Conservation (phyloP, 2,797 vertebrate genomes). For the Mormyrus proboscirostris region DNA sequence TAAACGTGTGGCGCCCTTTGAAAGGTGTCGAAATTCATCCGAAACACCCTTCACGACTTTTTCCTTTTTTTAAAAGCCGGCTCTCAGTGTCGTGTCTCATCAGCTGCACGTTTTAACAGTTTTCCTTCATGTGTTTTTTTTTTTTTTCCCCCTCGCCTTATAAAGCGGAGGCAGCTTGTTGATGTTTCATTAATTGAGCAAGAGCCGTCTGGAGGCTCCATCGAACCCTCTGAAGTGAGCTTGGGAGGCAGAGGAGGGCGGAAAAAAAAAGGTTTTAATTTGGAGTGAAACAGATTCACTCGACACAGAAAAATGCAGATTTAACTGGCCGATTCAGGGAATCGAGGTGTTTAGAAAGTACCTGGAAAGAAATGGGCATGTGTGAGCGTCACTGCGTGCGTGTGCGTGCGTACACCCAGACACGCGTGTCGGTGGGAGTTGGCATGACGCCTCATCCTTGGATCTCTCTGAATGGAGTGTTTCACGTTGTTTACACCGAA, state of each 20-base stretch:
- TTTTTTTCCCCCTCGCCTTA: neutral
- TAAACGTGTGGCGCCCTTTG: neutral
- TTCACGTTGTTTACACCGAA: neutral
- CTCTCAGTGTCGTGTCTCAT: neutral
- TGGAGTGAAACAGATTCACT: conserved; percentile 35
- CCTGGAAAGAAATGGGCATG: neutral
- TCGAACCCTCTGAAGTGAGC: neutral
- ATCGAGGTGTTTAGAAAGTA: neutral
- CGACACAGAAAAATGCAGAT: conserved; percentile 17
- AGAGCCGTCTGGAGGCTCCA: neutral
- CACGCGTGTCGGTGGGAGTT: neutral
- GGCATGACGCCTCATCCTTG: neutral
- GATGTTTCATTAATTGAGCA: neutral
- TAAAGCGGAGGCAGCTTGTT: neutral
- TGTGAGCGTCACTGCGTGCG: neutral
- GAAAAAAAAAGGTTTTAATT: neutral
- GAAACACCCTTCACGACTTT: neutral
- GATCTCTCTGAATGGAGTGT: neutral
- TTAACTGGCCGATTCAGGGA: neutral
- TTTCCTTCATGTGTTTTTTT: neutral
- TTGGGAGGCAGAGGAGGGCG: neutral
- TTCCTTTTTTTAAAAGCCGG: neutral
- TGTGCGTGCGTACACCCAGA: neutral
- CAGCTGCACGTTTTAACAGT: neutral
- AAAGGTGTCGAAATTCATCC: neutral